Percentiles rank a stretch among this genome's conserved stretches.
Conservation (phyloP, 1,140 invertebrate species). For the Neodiprion fabricii region DNA sequence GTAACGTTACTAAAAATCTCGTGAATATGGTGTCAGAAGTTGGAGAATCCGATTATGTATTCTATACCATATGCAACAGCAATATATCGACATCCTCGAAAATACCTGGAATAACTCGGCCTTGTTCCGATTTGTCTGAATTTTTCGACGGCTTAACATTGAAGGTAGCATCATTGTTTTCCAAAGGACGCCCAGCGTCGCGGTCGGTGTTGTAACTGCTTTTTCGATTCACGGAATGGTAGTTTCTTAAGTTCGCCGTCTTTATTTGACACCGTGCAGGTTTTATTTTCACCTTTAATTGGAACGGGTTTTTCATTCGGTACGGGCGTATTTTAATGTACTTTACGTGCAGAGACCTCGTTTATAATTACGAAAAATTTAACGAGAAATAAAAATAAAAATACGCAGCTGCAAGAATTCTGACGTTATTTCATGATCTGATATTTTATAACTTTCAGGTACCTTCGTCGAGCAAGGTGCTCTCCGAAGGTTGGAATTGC, state of each 20-base stretch:
- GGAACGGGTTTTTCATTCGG: background rate
- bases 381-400: too few relatives aligned
- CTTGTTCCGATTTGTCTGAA: slow-evolving; percentile 1
- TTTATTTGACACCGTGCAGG: background rate
- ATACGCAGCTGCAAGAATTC: background rate
- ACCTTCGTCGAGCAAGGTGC: slow-evolving; percentile 67
- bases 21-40: too few relatives aligned
- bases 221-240: background rate
- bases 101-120: background rate
- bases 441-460: slow-evolving; percentile 62
- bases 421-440: background rate
- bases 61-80: too few relatives aligned
- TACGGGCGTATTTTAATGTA: background rate
- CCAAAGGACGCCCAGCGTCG: background rate
- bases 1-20: too few relatives aligned
- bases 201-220: background rate
- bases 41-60: too few relatives aligned
- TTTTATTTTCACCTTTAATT: background rate
- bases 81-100: background rate
- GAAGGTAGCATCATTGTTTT: background rate
- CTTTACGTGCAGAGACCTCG: too few relatives aligned
- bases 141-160: background rate
- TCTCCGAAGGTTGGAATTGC: slow-evolving; percentile 73
- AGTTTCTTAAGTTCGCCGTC: background rate
- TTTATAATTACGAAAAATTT: too few relatives aligned